Evolutionary conservation across 2,888 invertebrate species (phyloP).

Genomic region (Monoplex corrugatus): DNA sequence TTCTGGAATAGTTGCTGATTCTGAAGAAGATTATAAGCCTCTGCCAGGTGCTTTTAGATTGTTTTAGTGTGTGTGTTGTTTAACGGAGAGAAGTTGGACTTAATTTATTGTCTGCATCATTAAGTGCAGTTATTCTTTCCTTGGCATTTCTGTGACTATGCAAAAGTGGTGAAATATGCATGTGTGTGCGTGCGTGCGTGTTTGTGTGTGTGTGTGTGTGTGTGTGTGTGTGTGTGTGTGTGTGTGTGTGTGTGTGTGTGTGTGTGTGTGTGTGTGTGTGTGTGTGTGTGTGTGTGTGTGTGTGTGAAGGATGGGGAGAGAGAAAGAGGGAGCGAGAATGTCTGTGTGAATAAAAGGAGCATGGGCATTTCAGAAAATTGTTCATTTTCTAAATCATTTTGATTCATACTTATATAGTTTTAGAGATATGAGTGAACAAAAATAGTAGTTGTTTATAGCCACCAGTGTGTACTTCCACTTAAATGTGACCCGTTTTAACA

Average conservation of each 20-base stretch:
- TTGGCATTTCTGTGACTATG: not conserved
- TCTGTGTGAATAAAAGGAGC: not conserved
- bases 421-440: too few species aligned
- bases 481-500: too few species aligned
- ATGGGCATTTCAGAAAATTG: not conserved
- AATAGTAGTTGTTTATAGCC: too few species aligned
- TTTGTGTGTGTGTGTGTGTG: not conserved
- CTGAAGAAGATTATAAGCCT: not conserved
- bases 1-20: too few species aligned
- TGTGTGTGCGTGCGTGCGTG: not conserved
- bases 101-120: not conserved
- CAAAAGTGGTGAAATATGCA: too few species aligned
- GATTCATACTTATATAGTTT: too few species aligned
- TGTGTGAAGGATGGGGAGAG: not conserved
- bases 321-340: not conserved
- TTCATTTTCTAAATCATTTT: not conserved
- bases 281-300: not conserved
- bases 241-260: too few species aligned
- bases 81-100: not conserved
- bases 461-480: too few species aligned
- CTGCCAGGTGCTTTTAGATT: too few species aligned
- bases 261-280: too few species aligned
- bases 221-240: too few species aligned
- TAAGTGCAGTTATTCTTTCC: not conserved
- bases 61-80: not conserved